Percentiles rank a stretch among this genome's conserved stretches.
These are phyloP conservation scores for Lasioglossum figueresi DNA, from an alignment of 2,888 invertebrate genomes.

Conservation along the genomic window DNA sequence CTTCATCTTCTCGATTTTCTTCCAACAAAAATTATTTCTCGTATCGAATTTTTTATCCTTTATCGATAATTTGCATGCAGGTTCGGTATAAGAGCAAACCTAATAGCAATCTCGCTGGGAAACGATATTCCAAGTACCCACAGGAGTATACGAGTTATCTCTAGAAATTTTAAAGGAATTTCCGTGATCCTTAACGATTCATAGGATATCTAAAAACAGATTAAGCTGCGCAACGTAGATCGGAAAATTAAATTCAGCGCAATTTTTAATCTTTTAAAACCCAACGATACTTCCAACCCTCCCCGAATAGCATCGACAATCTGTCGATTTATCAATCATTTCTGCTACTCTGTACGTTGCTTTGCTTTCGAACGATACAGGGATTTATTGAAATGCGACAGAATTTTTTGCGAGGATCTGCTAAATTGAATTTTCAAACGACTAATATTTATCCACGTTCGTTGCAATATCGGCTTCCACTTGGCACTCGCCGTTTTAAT, in stretches of 20 bases:
- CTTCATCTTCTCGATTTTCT: not conserved
- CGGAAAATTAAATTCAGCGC: not conserved
- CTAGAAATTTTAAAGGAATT: not conserved
- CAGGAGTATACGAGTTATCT: not conserved
- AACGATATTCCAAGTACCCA: not conserved
- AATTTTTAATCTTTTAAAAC: not conserved
- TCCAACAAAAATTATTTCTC: not conserved
- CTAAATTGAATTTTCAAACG: conserved; percentile 31
- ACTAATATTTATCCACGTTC: conserved; percentile 48
- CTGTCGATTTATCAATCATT: conserved; percentile 4
- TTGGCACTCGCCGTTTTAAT: conserved; percentile 62
- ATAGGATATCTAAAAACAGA: not conserved
- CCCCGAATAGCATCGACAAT: not conserved
- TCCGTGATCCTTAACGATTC: not conserved
- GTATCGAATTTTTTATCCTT: not conserved
- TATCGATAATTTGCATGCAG: not conserved
- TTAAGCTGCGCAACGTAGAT: not conserved
- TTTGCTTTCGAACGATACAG: not conserved
- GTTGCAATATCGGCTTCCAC: conserved; percentile 5
- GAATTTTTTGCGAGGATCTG: conserved; percentile 29
- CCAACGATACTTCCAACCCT: not conserved
- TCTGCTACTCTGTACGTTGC: not conserved
- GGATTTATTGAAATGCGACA: conserved; percentile 3
- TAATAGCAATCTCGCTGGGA: not conserved
- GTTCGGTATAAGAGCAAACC: not conserved